Evolutionary conservation across 1,140 invertebrate genomes (phyloP), one percentile per base, ranked within the genome.

Genomic region (Platorchestia sp.): DNA sequence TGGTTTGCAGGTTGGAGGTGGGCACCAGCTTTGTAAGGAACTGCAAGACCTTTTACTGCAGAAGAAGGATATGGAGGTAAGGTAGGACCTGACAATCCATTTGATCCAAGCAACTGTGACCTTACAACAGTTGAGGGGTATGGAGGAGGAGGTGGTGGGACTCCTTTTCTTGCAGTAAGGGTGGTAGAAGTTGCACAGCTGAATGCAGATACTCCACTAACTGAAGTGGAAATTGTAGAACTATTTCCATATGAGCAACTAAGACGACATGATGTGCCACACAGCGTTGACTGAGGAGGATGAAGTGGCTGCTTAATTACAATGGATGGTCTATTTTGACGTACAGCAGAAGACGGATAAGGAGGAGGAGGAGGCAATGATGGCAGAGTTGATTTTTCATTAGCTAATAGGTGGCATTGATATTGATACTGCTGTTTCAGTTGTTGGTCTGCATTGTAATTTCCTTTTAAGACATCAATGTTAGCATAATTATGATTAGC

Each of bases 61-160:
- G 96, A 95, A 87, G 96, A 96, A 22, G 96, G 96, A 87, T 97
- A 96, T 7, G 96, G 95, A 47, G 97, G 97, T 19, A 96, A 96
- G 42, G 97, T 97, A 19, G 96, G 93, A 10, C 43, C 45, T 16
- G 91, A 47, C 6, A 97, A 96, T 90, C 97, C 97, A 96, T 45
- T 97, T 97, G 36, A 97, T 97, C 96, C 97, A 97, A 40, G 95
- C 51, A 95, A 95, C 22, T 53, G 95, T 45, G 93, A 95, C 59
- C 89, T 75, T 6, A 96, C 96, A 44, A 95, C 96, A 59, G 95
- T 96, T 45, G 96, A 96, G 45, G 95, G 95, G 95, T 95, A 96
- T 41, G 95, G 96, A 75, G 96, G 96, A 43, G 96, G 96, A 95
- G 96, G 96, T 27, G 95, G 95, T 27, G 86, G 75, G 41, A 90